Base-by-base conservation (phyloP, 2,888 invertebrate species). In the Malthinus flaveolus region DNA sequence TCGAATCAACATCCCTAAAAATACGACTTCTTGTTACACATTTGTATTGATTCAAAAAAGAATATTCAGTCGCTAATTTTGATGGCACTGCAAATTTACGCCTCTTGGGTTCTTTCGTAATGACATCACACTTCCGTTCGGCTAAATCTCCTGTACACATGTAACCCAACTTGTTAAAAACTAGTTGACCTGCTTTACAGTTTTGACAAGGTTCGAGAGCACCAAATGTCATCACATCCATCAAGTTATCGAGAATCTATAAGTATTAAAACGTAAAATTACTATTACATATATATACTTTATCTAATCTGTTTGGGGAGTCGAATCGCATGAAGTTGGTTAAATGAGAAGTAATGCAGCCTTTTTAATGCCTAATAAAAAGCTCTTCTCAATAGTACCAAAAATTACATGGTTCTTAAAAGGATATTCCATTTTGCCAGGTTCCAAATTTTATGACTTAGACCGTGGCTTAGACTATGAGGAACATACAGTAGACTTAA, bases 211-310 rank as follows among this genome's bases (percentile, higher is more conserved):
- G 85, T 59, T 84, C 77, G 2, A 95, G 80, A 1, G 87, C 85
- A 32, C 98, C 99, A 80, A 98, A 99, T 0, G 88, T 84, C 85
- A 98, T 88, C 32, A 87, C 82, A 78, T 99, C 98, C 7, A 91
- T 84, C 4, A 95, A 75, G 49, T 83, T 83, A 75, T 95, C 93
- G 55, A 91, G 74, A 54, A 89, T 84, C 90, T 93, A 72, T 31
- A 52, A 48, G 12, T 12, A 45, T 36, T 23, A 13, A 39, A 34
- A 39, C 12, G 31, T 45, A 10, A 13, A 1, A 36, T 8, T 12
- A 34, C 15, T n/a, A n/a, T n/a, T n/a, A n/a, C n/a, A n/a, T n/a
- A n/a, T n/a, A n/a, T n/a, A n/a, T n/a, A n/a, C n/a, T n/a, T n/a
- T n/a, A n/a, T n/a, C n/a, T n/a, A n/a, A n/a, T n/a, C n/a, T n/a